phyloP scores from a whole-genome alignment of 2,113 vertebrate genomes.

The Sapayoa aenigma region DNA sequence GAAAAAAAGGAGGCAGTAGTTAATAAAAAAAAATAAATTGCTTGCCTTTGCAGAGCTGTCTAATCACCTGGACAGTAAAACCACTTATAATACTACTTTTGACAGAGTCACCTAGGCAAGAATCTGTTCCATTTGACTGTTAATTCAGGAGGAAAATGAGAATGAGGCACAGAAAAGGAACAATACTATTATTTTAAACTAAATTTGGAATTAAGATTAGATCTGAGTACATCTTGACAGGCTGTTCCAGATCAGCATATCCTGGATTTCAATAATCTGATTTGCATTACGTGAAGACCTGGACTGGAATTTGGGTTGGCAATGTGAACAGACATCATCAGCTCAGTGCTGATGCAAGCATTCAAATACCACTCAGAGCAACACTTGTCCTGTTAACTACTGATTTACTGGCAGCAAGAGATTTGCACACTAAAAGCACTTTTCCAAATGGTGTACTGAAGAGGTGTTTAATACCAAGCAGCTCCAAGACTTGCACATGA shows the following conservation, averaged over 20 bases:
- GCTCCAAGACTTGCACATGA: background rate
- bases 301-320: slow-evolving; percentile 14
- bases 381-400: background rate
- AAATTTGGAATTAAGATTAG: slow-evolving; percentile 18
- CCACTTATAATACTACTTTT: background rate
- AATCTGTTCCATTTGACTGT: background rate
- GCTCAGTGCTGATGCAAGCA: background rate
- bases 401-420: background rate
- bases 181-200: slow-evolving; percentile 33
- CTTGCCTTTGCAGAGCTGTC: background rate
- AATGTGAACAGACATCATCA: background rate
- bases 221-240: slow-evolving; percentile 10
- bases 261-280: slow-evolving; percentile 60
- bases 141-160: background rate
- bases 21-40: background rate
- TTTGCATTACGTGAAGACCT: slow-evolving; percentile 30
- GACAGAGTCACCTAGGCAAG: background rate
- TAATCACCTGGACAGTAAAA: background rate
- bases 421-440: background rate
- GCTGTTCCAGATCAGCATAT: slow-evolving; percentile 23
- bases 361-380: background rate
- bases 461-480: background rate
- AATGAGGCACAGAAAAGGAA: background rate
- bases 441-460: background rate
- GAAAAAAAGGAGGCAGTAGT: background rate